A percentile compares a stretch with the other conserved stretches of the same genome.
These are phyloP conservation scores for Enteromius unitaeniatus DNA, from an alignment of 2,797 vertebrate species.

Conservation along the genomic window DNA sequence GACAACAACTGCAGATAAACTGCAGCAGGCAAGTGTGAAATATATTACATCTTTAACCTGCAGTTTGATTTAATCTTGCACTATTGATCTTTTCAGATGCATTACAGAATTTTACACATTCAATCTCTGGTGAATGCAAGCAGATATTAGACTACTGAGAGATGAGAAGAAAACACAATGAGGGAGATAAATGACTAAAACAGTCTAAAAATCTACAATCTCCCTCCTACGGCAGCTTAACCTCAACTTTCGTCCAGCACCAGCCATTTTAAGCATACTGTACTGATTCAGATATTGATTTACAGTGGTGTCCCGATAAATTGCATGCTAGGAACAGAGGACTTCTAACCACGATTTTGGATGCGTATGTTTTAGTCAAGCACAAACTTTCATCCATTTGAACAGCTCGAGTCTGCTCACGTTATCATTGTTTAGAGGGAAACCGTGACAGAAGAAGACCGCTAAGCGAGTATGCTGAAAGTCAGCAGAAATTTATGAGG, in stretches of 20 bases:
- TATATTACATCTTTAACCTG: slow-evolving; percentile 18
- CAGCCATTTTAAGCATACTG: background rate
- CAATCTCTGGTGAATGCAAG: slow-evolving; percentile 20
- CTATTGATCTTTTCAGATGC: slow-evolving; percentile 31
- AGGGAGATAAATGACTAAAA: slow-evolving; percentile 16
- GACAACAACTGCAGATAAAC: background rate
- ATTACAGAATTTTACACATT: slow-evolving; percentile 14
- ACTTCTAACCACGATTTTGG: background rate
- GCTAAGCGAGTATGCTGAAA: slow-evolving; percentile 1
- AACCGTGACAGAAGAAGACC: background rate
- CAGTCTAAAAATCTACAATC: background rate
- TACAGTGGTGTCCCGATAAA: slow-evolving; percentile 8
- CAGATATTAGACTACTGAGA: slow-evolving; percentile 12
- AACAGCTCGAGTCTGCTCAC: background rate
- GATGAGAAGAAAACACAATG: slow-evolving; percentile 12
- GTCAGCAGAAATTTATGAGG: background rate
- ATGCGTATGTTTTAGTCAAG: background rate
- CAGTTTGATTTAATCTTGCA: slow-evolving; percentile 31
- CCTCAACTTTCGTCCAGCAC: background rate
- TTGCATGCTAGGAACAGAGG: slow-evolving; percentile 13
- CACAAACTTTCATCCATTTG: background rate
- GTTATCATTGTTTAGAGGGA: background rate
- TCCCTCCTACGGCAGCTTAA: background rate
- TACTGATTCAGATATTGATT: slow-evolving; percentile 6
- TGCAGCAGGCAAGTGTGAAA: slow-evolving; percentile 34